These are phyloP conservation scores for Lepidocolaptes lacrymiger DNA, from an alignment of 2,797 vertebrate species.

Conservation along the genomic window DNA sequence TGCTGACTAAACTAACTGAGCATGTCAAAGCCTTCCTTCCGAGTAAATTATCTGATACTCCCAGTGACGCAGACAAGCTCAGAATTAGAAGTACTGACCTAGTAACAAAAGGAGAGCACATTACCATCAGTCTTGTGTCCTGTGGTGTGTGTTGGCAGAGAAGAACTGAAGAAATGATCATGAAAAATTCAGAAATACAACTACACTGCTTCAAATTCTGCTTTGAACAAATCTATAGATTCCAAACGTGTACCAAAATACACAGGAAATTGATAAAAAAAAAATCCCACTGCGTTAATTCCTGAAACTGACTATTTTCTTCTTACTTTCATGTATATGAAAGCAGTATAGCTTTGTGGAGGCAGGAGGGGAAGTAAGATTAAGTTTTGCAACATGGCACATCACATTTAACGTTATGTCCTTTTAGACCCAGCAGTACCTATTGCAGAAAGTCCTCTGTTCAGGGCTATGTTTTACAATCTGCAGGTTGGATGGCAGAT, in stretches of 20 bases:
- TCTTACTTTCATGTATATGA: neutral
- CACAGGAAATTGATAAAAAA: neutral
- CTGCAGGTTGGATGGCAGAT: neutral
- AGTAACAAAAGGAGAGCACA: constrained; percentile 21
- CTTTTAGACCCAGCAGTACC: neutral
- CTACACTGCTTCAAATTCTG: neutral
- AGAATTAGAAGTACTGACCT: constrained; percentile 50
- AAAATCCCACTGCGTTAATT: neutral
- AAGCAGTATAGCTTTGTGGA: neutral
- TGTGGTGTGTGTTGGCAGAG: neutral
- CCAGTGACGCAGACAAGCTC: neutral
- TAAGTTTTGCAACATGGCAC: neutral
- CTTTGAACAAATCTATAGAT: neutral
- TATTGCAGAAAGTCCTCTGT: neutral
- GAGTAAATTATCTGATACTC: constrained; percentile 15
- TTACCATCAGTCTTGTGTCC: neutral
- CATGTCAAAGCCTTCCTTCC: neutral
- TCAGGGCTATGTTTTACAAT: neutral
- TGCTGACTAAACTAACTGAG: constrained; percentile 34
- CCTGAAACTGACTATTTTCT: neutral
- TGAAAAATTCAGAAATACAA: constrained; percentile 2
- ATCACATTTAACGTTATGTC: neutral
- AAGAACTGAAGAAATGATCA: neutral
- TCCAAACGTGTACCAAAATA: neutral
- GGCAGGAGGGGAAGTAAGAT: neutral